Evolutionary conservation across 2,888 invertebrate species (phyloP).

Genomic region (Polymixis flavicincta): DNA sequence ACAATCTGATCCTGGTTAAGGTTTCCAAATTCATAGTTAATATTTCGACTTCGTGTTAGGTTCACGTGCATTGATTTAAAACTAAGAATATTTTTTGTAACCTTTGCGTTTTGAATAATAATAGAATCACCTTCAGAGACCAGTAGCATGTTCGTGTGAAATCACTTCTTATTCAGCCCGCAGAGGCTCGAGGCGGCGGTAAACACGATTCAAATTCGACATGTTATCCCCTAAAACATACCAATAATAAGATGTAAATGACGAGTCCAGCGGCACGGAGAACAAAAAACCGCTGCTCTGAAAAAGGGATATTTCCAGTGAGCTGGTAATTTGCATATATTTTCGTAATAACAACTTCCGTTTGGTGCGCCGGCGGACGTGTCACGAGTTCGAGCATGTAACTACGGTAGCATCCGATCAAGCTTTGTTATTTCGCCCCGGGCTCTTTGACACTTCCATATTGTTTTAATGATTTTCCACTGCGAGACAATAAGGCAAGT

Average conservation of each 20-base stretch:
- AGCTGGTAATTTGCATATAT: conserved; percentile 87
- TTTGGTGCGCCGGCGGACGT: conserved; percentile 79
- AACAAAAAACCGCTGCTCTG: conserved; percentile 80
- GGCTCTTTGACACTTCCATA: conserved; percentile 56
- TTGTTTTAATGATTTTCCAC: conserved; percentile 59
- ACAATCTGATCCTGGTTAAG: conserved; percentile 72
- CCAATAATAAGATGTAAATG: conserved; percentile 88
- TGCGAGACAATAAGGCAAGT: conserved; percentile 37
- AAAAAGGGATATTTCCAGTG: conserved; percentile 82
- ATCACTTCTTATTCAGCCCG: conserved; percentile 82
- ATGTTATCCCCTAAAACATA: conserved; percentile 85
- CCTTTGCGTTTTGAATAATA: conserved; percentile 75
- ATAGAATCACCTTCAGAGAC: conserved; percentile 62
- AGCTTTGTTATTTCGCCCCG: conserved; percentile 66
- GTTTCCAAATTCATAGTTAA: conserved; percentile 71
- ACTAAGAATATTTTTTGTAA: conserved; percentile 69
- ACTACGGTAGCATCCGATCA: conserved; percentile 70
- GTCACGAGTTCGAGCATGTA: conserved; percentile 76
- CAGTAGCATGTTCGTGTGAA: conserved; percentile 76
- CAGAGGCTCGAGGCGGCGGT: conserved; percentile 77
- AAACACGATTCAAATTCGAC: conserved; percentile 85
- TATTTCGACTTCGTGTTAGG: conserved; percentile 48
- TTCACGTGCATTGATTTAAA: conserved; percentile 66
- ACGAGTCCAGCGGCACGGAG: conserved; percentile 79
- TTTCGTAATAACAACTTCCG: conserved; percentile 88